phyloP scores from a whole-genome alignment of 2,888 invertebrate species.

The Nudaria mundana region DNA sequence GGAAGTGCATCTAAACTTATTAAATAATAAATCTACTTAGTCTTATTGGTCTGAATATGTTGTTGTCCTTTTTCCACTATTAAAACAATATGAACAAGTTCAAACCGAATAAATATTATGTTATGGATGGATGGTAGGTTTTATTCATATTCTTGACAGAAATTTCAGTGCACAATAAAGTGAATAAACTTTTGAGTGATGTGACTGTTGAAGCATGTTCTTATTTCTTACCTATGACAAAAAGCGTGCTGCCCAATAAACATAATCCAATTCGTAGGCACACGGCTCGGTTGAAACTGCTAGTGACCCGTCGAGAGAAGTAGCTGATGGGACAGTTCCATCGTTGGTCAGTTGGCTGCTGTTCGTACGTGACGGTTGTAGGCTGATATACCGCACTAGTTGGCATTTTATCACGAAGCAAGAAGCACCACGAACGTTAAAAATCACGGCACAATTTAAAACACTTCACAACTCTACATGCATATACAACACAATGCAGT shows the following conservation, averaged over 20 bases:
- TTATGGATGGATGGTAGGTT: too few relatives aligned
- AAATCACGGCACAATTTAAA: constrained; percentile 15
- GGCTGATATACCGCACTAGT: constrained; percentile 89
- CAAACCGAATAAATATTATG: too few relatives aligned
- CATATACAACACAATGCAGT: too few relatives aligned
- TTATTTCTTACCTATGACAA: constrained; percentile 69
- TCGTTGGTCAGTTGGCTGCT: constrained; percentile 79
- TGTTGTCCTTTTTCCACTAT: too few relatives aligned
- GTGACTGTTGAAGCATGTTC: too few relatives aligned
- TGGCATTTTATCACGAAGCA: constrained; percentile 77
- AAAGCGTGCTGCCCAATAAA: constrained; percentile 65
- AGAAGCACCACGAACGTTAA: constrained; percentile 33
- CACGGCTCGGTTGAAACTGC: constrained; percentile 67
- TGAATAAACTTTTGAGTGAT: too few relatives aligned
- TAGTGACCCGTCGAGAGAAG: constrained; percentile 75
- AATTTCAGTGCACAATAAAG: too few relatives aligned
- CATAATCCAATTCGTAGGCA: constrained; percentile 68
- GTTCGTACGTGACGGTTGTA: constrained; percentile 88
- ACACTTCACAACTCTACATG: constrained; percentile 30
- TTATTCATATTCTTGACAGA: too few relatives aligned
- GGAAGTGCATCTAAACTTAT: too few relatives aligned
- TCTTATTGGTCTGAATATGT: too few relatives aligned
- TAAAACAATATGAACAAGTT: too few relatives aligned
- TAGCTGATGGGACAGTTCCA: constrained; percentile 81
- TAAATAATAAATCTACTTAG: too few relatives aligned